Evolutionary conservation across 2,797 vertebrate species (phyloP), one percentile per base, ranked within the genome.

Genomic region (Labroides dimidiatus): DNA sequence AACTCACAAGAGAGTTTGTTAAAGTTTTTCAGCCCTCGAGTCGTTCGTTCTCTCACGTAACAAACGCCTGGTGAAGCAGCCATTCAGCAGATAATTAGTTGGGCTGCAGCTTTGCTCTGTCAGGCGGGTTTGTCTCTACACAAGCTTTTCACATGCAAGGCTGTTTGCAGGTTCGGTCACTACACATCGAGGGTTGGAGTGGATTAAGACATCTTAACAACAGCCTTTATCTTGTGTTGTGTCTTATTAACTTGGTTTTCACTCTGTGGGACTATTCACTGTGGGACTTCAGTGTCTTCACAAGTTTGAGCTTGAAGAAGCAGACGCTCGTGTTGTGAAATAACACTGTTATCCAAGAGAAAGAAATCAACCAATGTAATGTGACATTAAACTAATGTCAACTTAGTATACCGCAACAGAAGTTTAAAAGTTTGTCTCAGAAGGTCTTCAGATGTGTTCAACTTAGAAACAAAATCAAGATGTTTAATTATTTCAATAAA

Each of bases 51-150:
- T 80, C 65, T 74, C 64, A 10, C 78, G 84, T 71, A 83, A 82
- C 87, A 87, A 89, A 89, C n/a, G 76, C n/a, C 74, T 80, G 77
- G 80, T 84, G 73, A 88, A 85, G 49, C 75, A 64, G 78, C 85
- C 56, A 81, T 91, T 90, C 87, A 91, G 68, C 76, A 67, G 61
- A 72, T 90, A 87, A 91, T 91, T 88, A 84, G 86, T 84, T 70
- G 84, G 81, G 73, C 69, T 66, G 60, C 49, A 41, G 69, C 67
- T 71, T n/a, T 42, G 16, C 64, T 78, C 58, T 62, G 73, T 77
- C 48, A 71, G 54, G 12, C 49, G 6, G 1, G 37, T 77, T 72
- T 77, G 78, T 75, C 54, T 50, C 62, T 37, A 23, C 61, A 43
- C 54, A 66, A 11, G 16, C 80, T 77, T 68, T 69, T 77, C 69